Percentiles rank a stretch among this genome's conserved stretches.
Conservation (phyloP, 2,113 vertebrate genomes). For the Strix uralensis region DNA sequence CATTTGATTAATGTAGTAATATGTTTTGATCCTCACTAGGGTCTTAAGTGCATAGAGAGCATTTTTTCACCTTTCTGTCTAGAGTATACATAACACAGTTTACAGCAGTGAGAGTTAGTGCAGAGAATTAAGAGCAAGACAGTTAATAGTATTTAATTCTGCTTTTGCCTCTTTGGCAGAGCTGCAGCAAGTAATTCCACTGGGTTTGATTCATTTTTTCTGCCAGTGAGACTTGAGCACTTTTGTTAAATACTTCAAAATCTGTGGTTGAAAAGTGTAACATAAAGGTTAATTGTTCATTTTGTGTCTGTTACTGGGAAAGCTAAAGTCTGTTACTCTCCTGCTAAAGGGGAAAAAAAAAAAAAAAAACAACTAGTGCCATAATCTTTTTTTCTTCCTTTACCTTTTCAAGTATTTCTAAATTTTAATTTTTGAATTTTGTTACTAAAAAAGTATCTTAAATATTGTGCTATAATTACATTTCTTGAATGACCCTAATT, state of each 20-base stretch:
- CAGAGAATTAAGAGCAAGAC: not conserved
- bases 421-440: not conserved
- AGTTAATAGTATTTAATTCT: not conserved
- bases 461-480: not conserved
- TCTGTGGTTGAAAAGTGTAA: not conserved
- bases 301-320: not conserved
- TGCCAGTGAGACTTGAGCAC: not conserved
- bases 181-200: not conserved
- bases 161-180: not conserved
- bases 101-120: not conserved
- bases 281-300: not conserved
- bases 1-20: not conserved
- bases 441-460: not conserved
- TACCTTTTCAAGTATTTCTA: not conserved
- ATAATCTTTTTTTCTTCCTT: not conserved
- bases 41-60: not conserved
- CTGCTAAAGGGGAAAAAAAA: not conserved
- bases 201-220: not conserved
- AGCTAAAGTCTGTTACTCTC: not conserved
- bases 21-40: not conserved
- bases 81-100: not conserved
- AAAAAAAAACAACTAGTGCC: not conserved
- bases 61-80: not conserved
- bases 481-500: not conserved
- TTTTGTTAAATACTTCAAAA: not conserved